Evolutionary conservation across 2,888 invertebrate species (phyloP).

Genomic region (Papilio elwesi): DNA sequence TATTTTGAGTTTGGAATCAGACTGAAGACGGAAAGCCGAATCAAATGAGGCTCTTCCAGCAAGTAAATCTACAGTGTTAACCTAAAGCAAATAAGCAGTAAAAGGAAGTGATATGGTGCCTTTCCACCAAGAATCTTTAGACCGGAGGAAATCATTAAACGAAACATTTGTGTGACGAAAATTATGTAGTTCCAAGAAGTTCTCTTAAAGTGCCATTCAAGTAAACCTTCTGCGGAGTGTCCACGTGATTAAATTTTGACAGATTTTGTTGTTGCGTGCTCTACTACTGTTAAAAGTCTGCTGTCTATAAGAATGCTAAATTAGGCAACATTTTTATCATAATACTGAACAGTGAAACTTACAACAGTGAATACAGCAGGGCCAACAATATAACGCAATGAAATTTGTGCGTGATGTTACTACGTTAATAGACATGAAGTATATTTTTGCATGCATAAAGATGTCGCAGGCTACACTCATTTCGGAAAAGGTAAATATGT

Average conservation of each 20-base stretch:
- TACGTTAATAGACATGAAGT: too few species aligned
- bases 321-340: too few species aligned
- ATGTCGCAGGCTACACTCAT: background rate
- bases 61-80: constrained; percentile 1
- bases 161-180: constrained; percentile 36
- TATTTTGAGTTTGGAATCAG: too few species aligned
- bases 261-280: too few species aligned
- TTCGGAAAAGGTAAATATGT: constrained; percentile 2
- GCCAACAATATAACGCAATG: too few species aligned
- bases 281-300: too few species aligned
- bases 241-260: background rate
- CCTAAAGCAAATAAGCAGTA: constrained; percentile 32
- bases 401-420: too few species aligned
- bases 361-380: too few species aligned
- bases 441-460: background rate
- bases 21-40: background rate
- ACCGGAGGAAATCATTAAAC: constrained; percentile 11
- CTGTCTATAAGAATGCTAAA: too few species aligned
- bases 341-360: too few species aligned
- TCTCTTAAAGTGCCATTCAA: background rate
- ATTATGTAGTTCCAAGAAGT: constrained; percentile 32
- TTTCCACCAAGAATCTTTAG: constrained; percentile 25
- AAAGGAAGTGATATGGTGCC: constrained; percentile 36
- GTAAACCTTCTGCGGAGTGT: background rate
- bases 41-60: constrained; percentile 26